Conservation (phyloP, 2,797 vertebrate species). For the Pyrocephalus nanus region DNA sequence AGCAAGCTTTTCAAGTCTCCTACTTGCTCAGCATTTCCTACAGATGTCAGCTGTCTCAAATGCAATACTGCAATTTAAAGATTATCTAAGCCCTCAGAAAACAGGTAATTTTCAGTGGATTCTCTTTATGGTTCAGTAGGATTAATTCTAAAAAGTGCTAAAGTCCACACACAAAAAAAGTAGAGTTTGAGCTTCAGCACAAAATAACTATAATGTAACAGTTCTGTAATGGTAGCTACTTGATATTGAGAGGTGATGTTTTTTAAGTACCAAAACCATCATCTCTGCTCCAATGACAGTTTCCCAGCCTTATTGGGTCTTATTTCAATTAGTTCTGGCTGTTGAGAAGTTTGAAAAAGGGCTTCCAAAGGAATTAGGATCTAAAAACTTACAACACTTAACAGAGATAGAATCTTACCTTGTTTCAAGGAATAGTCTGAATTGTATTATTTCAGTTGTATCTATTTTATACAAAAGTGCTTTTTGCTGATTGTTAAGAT, state of each 20-base stretch:
- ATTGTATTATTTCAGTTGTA: background rate
- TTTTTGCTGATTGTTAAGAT: slow-evolving; percentile 2
- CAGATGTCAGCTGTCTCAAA: background rate
- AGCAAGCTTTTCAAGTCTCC: background rate
- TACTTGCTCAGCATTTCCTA: background rate
- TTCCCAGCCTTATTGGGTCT: background rate
- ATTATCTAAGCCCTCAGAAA: background rate
- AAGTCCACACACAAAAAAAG: background rate
- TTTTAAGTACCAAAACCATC: background rate
- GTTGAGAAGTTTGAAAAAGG: background rate
- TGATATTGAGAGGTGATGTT: background rate
- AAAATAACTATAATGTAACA: background rate
- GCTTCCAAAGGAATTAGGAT: background rate
- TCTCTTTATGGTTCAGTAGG: background rate
- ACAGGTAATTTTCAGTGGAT: background rate
- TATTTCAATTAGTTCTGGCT: background rate
- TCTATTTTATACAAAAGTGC: background rate
- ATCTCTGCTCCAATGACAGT: background rate
- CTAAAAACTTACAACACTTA: background rate
- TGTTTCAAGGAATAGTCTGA: background rate
- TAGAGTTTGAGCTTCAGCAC: background rate
- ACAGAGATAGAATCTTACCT: background rate
- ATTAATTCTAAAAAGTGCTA: background rate
- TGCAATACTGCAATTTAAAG: background rate
- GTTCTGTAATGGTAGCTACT: background rate